Evolutionary conservation across 2,888 invertebrate species (phyloP).

Genomic region (Spisula solida): DNA sequence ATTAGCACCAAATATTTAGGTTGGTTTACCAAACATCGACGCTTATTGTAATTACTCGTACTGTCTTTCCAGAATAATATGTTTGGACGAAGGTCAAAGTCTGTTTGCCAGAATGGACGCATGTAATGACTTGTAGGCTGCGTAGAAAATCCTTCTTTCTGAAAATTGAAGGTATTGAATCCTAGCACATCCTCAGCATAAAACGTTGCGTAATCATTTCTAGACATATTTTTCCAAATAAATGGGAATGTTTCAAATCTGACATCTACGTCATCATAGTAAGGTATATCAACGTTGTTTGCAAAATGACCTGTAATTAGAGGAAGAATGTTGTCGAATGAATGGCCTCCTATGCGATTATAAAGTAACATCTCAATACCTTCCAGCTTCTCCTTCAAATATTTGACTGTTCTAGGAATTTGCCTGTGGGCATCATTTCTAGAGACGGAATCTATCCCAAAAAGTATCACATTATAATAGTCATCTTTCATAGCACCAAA

Average conservation of each 20-base stretch:
- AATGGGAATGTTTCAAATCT: conserved; percentile 50
- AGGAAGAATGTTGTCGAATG: conserved; percentile 55
- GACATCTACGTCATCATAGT: conserved; percentile 18
- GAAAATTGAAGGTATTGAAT: conserved; percentile 51
- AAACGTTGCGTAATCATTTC: conserved; percentile 47
- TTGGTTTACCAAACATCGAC: conserved; percentile 34
- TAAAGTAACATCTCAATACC: conserved; percentile 32
- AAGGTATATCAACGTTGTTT: conserved; percentile 16
- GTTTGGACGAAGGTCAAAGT: conserved; percentile 27
- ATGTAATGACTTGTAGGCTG: conserved; percentile 60
- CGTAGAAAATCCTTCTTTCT: conserved; percentile 49
- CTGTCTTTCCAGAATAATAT: conserved; percentile 42
- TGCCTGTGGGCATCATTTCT: conserved; percentile 51
- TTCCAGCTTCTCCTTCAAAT: conserved; percentile 49
- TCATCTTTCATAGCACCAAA: conserved; percentile 8
- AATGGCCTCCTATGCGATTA: conserved; percentile 50
- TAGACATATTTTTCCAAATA: conserved; percentile 56
- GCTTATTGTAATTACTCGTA: conserved; percentile 28
- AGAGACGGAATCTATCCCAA: conserved; percentile 63
- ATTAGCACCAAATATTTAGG: conserved; percentile 89
- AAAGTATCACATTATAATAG: conserved; percentile 49
- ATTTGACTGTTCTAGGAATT: conserved; percentile 47
- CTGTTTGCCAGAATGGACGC: conserved; percentile 56
- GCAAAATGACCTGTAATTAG: conserved; percentile 49
- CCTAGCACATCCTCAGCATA: conserved; percentile 55